These are phyloP conservation scores for Cirrhinus mrigala DNA, from an alignment of 2,797 vertebrate genomes.

Conservation along the genomic window DNA sequence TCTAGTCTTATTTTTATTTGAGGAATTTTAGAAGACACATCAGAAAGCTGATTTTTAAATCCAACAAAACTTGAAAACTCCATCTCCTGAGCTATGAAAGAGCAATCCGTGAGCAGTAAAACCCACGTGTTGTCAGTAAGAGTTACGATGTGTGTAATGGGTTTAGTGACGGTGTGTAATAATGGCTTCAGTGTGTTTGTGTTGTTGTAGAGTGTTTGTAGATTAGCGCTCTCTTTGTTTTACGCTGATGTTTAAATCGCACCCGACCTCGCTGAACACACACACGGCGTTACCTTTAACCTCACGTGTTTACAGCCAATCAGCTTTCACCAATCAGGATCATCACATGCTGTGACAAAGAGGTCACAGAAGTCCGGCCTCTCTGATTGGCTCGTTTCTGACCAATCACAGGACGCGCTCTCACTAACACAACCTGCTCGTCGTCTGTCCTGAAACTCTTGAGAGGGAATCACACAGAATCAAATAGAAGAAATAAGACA, in stretches of 20 bases:
- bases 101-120: neutral
- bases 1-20: neutral
- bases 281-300: neutral
- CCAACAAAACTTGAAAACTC: neutral
- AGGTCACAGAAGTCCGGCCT: neutral
- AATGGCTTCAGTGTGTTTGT: conserved; percentile 41
- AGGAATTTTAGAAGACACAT: neutral
- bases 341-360: neutral
- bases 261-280: conserved; percentile 11
- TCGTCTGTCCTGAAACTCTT: neutral
- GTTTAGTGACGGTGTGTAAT: conserved; percentile 22
- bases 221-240: conserved; percentile 68
- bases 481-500: neutral
- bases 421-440: neutral
- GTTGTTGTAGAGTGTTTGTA: conserved; percentile 66
- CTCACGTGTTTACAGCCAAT: conserved; percentile 1
- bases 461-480: neutral
- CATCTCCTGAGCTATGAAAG: neutral
- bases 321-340: neutral
- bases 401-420: neutral
- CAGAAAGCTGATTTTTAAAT: neutral
- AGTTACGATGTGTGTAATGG: conserved; percentile 19
- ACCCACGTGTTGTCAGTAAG: neutral
- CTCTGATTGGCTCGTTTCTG: neutral
- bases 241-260: conserved; percentile 47